phyloP scores from a whole-genome alignment of 2,113 vertebrate genomes.

The Ia io region DNA sequence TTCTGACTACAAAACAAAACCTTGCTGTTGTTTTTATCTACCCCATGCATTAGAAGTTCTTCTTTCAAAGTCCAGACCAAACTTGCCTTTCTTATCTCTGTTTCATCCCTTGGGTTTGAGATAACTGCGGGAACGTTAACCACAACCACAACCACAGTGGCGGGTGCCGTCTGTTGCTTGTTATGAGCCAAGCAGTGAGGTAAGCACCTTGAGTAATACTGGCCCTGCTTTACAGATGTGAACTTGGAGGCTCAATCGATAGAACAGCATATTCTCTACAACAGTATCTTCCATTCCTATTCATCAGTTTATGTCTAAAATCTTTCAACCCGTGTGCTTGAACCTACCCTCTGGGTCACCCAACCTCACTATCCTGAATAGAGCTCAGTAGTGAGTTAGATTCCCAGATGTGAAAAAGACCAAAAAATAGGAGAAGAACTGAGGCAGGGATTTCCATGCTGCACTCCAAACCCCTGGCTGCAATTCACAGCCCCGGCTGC shows the following conservation, averaged over 20 bases:
- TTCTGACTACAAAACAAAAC: slow-evolving; percentile 36
- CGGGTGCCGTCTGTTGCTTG: not conserved
- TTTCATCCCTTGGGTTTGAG: not conserved
- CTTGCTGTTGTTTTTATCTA: not conserved
- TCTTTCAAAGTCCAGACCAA: not conserved
- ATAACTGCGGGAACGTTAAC: not conserved
- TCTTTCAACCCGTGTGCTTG: not conserved
- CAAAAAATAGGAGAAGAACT: not conserved
- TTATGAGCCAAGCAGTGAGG: not conserved
- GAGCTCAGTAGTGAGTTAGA: not conserved
- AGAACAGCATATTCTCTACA: not conserved
- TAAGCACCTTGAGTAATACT: not conserved
- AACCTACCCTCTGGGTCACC: not conserved
- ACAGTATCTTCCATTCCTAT: not conserved
- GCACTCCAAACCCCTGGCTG: not conserved
- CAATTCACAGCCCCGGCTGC: not conserved
- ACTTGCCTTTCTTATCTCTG: slow-evolving; percentile 3
- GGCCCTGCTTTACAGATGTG: not conserved
- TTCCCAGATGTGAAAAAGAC: not conserved
- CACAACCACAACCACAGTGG: not conserved
- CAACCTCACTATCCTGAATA: not conserved
- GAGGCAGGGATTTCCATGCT: not conserved
- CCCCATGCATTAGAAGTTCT: slow-evolving; percentile 1
- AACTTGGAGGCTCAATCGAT: not conserved
- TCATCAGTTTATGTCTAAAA: not conserved